Evolutionary conservation across 2,888 invertebrate species (phyloP), one percentile per base, ranked within the genome.

Genomic region (Xylota sylvarum): DNA sequence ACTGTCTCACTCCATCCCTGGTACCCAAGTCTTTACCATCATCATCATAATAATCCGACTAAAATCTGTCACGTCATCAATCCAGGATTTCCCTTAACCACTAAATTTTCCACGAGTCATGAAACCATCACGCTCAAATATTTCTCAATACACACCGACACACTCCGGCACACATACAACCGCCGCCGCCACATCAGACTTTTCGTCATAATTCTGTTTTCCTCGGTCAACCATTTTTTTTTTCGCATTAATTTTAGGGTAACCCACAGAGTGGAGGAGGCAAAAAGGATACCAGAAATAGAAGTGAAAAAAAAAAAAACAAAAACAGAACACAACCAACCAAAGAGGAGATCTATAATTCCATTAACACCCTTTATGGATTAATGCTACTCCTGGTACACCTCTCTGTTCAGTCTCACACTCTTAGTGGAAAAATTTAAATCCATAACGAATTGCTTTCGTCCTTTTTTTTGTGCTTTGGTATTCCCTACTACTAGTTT

Each of bases 401-500:
- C 55, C 35, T 46, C 64, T 52, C 30, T 43, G 1, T 40, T 9
- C 27, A 17, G 56, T 69, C 70, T 60, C 65, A 43, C 52, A 48
- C 56, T 64, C 58, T 17, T 50, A 37, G 64, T 58, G 80, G 72
- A 30, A 77, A 77, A 86, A 86, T 86, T 86, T 86, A 86, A 86
- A 86, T 86, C 81, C 86, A 86, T 86, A 86, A 86, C 86, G 86
- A 86, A 86, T 86, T 82, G 86, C 82, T 86, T 82, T 86, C 65
- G 58, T 73, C 73, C 80, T 60, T 73, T 73, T 46, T n/a, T 62
- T 62, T 60, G 32, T 19, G 5, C 35, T 46, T 12, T 58, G 23
- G 17, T 37, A 5, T 17, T n/a, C 12, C 52, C 10, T 40, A 10
- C 27, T 40, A 10, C 37, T 10, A 10, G 17, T 35, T 48, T 37